phyloP scores from a whole-genome alignment of 2,888 invertebrate species.

The Crematogaster levior region DNA sequence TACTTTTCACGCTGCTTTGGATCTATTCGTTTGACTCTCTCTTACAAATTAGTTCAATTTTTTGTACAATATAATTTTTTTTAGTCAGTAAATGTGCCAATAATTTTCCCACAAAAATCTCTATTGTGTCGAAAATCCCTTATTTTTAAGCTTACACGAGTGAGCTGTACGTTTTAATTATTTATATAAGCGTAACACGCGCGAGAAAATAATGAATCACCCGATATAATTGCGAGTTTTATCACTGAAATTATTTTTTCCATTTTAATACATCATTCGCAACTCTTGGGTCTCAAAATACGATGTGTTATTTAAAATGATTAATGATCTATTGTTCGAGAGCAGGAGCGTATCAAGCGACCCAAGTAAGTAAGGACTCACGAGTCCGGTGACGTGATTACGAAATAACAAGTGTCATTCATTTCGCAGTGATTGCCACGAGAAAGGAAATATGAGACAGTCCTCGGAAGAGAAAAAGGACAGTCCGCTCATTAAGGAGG shows the following conservation, averaged over 20 bases:
- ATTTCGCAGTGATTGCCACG: background rate
- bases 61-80: background rate
- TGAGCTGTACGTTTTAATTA: background rate
- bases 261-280: background rate
- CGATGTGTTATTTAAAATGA: background rate
- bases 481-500: slow-evolving; percentile 56
- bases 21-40: background rate
- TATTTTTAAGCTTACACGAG: background rate
- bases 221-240: background rate
- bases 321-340: background rate
- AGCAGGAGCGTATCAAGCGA: background rate
- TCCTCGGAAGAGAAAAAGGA: slow-evolving; percentile 62
- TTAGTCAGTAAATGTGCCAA: background rate
- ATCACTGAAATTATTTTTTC: background rate
- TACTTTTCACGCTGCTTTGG: background rate
- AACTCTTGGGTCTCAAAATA: background rate
- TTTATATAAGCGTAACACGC: background rate
- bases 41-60: background rate
- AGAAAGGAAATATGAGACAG: slow-evolving; percentile 70
- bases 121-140: background rate
- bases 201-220: background rate
- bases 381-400: no score
- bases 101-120: background rate
- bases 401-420: no score
- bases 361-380: no score